These are phyloP conservation scores for Coreoperca whiteheadi DNA, from an alignment of 2,113 vertebrate genomes.

Conservation along the genomic window DNA sequence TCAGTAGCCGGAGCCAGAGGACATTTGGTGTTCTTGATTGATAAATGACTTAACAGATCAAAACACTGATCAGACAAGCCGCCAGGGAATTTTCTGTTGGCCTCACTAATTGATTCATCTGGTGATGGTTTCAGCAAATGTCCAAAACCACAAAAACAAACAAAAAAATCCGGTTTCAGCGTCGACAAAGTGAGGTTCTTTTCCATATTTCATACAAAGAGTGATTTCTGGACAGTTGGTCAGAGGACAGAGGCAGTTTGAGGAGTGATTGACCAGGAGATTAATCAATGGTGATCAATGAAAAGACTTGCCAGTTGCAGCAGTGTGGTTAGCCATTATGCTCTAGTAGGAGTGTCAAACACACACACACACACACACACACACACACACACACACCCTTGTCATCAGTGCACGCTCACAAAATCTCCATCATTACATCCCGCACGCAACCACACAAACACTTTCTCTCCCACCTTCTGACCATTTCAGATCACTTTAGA, in stretches of 20 bases:
- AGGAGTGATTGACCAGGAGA: neutral
- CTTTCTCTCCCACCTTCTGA: conserved; percentile 16
- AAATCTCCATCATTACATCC: neutral
- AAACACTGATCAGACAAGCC: neutral
- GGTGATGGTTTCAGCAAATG: neutral
- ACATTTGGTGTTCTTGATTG: no score
- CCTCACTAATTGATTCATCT: neutral
- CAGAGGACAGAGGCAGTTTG: neutral
- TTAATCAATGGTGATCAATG: conserved; percentile 17
- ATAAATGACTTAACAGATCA: neutral
- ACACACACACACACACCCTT: conserved; percentile 9
- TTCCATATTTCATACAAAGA: neutral
- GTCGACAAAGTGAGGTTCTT: neutral
- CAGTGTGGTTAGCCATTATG: neutral
- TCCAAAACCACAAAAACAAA: no score
- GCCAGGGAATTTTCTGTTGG: neutral
- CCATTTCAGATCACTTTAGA: neutral
- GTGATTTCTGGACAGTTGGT: neutral
- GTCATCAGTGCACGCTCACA: neutral
- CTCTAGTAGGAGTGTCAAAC: conserved; percentile 5
- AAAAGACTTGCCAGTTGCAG: conserved; percentile 21
- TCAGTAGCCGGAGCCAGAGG: neutral
- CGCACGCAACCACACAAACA: neutral
- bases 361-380: conserved; percentile 3
- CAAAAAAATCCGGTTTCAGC: neutral